phyloP scores from a whole-genome alignment of 1,140 invertebrate genomes.

The Tetraneura akinire region DNA sequence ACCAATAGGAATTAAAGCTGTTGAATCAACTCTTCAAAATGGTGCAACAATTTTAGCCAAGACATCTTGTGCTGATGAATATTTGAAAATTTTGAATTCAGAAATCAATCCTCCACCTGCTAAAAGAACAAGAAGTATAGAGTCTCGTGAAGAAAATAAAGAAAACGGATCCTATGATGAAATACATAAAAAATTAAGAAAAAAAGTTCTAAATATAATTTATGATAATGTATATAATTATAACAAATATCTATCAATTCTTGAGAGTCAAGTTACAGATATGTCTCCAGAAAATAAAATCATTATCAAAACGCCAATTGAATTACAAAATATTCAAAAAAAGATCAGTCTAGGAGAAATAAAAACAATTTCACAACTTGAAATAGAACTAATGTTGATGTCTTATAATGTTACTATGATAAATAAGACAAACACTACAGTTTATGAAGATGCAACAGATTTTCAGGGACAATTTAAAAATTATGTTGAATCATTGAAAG shows the following conservation, averaged over 20 bases:
- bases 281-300: background rate
- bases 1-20: background rate
- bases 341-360: background rate
- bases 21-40: background rate
- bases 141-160: background rate
- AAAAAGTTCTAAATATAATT: background rate
- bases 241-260: background rate
- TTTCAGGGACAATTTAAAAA: background rate
- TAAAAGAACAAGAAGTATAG: conserved; percentile 25
- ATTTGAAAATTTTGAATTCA: too few species aligned
- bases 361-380: background rate
- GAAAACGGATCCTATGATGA: too few species aligned
- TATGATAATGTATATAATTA: background rate
- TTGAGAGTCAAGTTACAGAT: background rate
- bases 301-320: background rate
- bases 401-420: background rate
- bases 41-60: background rate
- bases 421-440: background rate
- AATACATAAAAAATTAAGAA: background rate
- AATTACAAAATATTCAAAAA: background rate
- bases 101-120: background rate
- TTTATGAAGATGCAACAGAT: background rate
- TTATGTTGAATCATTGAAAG: background rate
- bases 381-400: background rate
- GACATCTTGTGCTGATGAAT: background rate